Evolutionary conservation across 2,888 invertebrate genomes (phyloP).

Genomic region (Leptopterna dolabrata): DNA sequence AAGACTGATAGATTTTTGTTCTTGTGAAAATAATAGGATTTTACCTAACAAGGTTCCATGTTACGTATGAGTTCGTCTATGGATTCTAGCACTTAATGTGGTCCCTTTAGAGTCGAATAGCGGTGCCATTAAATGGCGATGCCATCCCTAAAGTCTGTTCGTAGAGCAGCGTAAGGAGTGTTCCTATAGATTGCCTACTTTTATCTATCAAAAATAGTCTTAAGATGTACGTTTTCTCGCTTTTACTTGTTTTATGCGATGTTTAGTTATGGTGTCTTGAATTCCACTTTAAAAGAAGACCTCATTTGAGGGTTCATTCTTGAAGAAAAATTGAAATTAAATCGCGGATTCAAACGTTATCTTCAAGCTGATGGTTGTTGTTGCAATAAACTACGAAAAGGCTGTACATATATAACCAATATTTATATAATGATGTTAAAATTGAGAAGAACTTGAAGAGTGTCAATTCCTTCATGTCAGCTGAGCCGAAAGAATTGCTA

Average conservation of each 20-base stretch:
- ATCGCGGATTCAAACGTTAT: too few species aligned
- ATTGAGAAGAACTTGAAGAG: background rate
- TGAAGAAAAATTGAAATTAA: too few species aligned
- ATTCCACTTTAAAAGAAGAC: background rate
- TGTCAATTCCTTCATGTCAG: background rate
- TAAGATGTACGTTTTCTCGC: background rate
- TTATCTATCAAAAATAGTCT: background rate
- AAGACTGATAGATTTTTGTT: slow-evolving; percentile 42
- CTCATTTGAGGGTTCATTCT: too few species aligned
- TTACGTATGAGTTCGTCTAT: background rate
- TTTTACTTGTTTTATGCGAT: background rate
- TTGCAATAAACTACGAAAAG: background rate
- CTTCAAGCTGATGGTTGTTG: background rate
- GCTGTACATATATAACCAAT: background rate
- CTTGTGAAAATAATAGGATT: background rate
- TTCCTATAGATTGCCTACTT: slow-evolving; percentile 50
- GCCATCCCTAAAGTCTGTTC: slow-evolving; percentile 33
- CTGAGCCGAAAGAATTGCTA: background rate
- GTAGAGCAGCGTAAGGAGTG: slow-evolving; percentile 43
- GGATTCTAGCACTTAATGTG: background rate
- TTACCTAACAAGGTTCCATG: background rate
- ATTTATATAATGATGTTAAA: background rate
- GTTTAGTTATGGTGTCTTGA: background rate
- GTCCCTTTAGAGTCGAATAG: slow-evolving; percentile 24
- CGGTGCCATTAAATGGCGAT: background rate